These are phyloP conservation scores for Rissa tridactyla DNA, from an alignment of 2,113 vertebrate genomes.

Conservation along the genomic window DNA sequence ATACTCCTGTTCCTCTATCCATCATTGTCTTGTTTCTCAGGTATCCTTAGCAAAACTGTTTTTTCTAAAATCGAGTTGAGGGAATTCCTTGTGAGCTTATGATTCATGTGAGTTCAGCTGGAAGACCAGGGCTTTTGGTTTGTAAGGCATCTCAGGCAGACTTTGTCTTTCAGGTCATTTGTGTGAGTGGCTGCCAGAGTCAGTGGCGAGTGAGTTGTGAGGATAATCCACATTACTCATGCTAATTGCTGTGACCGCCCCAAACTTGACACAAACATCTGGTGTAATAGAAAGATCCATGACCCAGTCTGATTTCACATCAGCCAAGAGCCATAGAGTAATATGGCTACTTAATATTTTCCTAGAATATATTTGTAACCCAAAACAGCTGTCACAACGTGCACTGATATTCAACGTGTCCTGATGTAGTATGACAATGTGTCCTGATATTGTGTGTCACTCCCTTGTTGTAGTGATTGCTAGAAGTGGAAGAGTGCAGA, in stretches of 20 bases:
- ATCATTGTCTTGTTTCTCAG: not conserved
- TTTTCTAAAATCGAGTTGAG: not conserved
- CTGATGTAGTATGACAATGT: not conserved
- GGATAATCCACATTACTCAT: not conserved
- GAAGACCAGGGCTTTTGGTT: not conserved
- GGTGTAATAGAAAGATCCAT: not conserved
- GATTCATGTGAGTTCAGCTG: not conserved
- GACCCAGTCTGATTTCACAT: not conserved
- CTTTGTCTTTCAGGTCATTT: not conserved
- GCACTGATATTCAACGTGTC: not conserved
- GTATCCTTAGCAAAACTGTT: not conserved
- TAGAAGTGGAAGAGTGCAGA: not conserved
- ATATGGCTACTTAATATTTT: not conserved
- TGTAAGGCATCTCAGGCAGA: not conserved
- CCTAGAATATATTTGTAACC: not conserved
- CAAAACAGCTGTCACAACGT: not conserved
- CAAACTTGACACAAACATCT: conserved; percentile 12
- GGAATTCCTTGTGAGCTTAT: not conserved
- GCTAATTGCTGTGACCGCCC: not conserved
- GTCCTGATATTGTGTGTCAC: not conserved
- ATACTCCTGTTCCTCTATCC: not conserved
- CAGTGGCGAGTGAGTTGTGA: not conserved
- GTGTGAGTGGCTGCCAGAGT: not conserved
- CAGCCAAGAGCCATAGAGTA: not conserved
- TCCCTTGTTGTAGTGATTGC: not conserved